Evolutionary conservation across 2,888 invertebrate genomes (phyloP).

Genomic region (Apotomis betuletana): DNA sequence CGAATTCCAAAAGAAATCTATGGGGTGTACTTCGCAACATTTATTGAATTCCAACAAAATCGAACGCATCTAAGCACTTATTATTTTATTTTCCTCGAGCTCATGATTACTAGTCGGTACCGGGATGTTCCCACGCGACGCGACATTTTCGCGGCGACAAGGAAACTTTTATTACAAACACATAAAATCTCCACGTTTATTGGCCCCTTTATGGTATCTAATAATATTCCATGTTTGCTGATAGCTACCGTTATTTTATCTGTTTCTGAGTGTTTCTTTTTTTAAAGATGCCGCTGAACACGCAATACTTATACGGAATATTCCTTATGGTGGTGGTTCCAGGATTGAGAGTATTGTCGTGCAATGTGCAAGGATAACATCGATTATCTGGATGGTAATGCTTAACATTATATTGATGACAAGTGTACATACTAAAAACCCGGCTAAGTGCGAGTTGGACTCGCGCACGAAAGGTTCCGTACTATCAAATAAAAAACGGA

Average conservation of each 20-base stretch:
- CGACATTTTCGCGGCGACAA: constrained; percentile 38
- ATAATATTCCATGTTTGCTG: constrained; percentile 73
- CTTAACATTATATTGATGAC: no score
- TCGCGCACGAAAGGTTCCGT: no score
- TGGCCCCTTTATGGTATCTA: constrained; percentile 61
- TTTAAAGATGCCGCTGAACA: constrained; percentile 31
- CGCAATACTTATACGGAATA: background rate
- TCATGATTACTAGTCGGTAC: background rate
- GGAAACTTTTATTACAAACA: constrained; percentile 61
- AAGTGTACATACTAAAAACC: no score
- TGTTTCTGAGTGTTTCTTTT: constrained; percentile 58
- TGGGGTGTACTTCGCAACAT: no score
- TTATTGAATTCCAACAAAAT: background rate
- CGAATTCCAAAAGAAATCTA: no score
- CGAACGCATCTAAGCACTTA: background rate
- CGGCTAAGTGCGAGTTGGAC: no score
- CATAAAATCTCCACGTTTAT: constrained; percentile 70
- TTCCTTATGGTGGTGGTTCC: background rate
- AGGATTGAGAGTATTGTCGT: background rate
- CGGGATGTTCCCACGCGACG: background rate
- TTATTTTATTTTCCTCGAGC: background rate
- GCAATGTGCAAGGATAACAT: no score
- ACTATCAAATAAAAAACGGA: no score
- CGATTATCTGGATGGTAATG: no score
- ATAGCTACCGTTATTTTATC: constrained; percentile 65